Percentiles rank a stretch among this genome's conserved stretches.
Evolutionary conservation across 2,113 vertebrate species (phyloP).

Genomic region (Tautogolabrus adspersus): DNA sequence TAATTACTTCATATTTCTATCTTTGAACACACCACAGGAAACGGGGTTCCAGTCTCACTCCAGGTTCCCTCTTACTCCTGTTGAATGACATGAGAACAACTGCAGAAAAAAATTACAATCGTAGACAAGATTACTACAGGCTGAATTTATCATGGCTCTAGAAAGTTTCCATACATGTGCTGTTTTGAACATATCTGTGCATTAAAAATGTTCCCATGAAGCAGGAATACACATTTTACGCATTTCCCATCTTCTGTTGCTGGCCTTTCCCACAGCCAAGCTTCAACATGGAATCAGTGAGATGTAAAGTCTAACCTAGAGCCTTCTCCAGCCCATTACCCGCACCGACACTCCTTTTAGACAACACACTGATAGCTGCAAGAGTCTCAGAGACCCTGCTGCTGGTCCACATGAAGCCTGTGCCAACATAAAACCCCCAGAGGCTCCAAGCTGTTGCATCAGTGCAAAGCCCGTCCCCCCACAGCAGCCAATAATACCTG

Average conservation of each 20-base stretch:
- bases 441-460: constrained; percentile 59
- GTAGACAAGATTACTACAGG: not conserved
- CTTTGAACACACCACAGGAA: constrained; percentile 28
- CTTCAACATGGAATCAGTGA: constrained; percentile 30
- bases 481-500: constrained; percentile 57
- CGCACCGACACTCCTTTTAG: constrained; percentile 33
- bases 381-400: constrained; percentile 45
- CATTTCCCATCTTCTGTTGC: constrained; percentile 22
- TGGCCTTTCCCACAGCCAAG: constrained; percentile 42
- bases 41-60: constrained; percentile 29
- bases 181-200: constrained; percentile 9
- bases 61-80: constrained; percentile 1
- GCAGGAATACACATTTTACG: not conserved
- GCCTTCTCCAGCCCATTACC: constrained; percentile 49
- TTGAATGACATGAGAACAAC: constrained; percentile 12
- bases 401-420: constrained; percentile 51
- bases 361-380: constrained; percentile 39
- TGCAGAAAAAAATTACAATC: constrained; percentile 8
- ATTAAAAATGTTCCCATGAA: constrained; percentile 9
- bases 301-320: constrained; percentile 39
- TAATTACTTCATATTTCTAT: constrained; percentile 37
- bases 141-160: not conserved
- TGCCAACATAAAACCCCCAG: constrained; percentile 68
- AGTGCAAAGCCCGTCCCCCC: constrained; percentile 33
- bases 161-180: constrained; percentile 9